Evolutionary conservation across 2,888 invertebrate species (phyloP), one percentile per base, ranked within the genome.

Genomic region (Neuroscelio doddi): DNA sequence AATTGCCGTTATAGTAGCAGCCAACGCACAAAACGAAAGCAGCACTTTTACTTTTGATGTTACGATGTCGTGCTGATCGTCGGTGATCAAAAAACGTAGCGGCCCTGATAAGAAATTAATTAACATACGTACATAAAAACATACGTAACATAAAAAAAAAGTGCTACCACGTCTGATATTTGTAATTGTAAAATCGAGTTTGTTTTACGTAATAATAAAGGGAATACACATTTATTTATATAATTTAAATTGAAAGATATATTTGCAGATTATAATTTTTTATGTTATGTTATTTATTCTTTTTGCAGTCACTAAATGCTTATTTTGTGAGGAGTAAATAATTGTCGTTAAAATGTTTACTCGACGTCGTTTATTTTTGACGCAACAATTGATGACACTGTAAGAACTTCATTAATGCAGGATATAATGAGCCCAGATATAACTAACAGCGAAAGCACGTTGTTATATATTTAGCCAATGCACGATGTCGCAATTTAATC

Each of bases 21-120:
- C 27, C 49, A 30, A 42, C 32, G 38, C 26, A 9, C 39, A 39
- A 39, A 67, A 66, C 30, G 69, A 73, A 71, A 73, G 71, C 62
- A 55, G 56, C 64, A 73, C 71, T 73, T 73, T 73, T 72, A 73
- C 71, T 73, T 73, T 72, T 69, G 59, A 58, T 68, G 68, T 68
- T 69, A 61, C 69, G 67, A 39, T 62, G 61, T 55, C 38, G 41
- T 42, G 53, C 21, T 39, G 58, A 47, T 53, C 52, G 47, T 42
- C 49, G 49, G 41, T 15, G 29, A 38, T 58, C 41, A 32, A 32
- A 12, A 9, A 46, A 41, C 16, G n/a, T n/a, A n/a, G n/a, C n/a
- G n/a, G 30, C 15, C 30, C 16, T 8, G 56, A 46, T 47, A 47
- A 44, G 57, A 57, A 50, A 49, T 57, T 49, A 32, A 57, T 57